These are phyloP conservation scores for Halichondria panicea DNA, from an alignment of 37 sponge, comb jelly and placozoan genomes.

Conservation along the genomic window DNA sequence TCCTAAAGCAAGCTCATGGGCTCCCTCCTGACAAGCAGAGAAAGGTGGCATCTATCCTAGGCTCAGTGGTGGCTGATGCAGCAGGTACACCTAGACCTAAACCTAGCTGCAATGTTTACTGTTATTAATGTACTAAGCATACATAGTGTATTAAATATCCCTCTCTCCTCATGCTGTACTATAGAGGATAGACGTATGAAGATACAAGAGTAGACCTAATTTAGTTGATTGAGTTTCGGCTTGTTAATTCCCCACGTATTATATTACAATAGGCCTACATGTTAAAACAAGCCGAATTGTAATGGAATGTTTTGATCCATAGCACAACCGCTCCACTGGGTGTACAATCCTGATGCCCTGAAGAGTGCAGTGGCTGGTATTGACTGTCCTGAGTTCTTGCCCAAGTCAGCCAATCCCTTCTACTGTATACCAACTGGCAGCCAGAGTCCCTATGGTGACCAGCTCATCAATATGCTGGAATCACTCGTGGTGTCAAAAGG, in stretches of 20 bases:
- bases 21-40: slow-evolving; percentile 31
- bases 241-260: neutral
- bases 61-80: slow-evolving; percentile 79
- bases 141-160: no score
- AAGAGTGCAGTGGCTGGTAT: slow-evolving; percentile 3
- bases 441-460: slow-evolving; percentile 74
- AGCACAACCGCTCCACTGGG: slow-evolving; percentile 78
- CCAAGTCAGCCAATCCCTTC: slow-evolving; percentile 49
- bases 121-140: no score
- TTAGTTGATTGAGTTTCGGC: neutral
- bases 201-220: neutral
- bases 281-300: no score
- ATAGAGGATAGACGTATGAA: neutral
- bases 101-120: no score
- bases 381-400: slow-evolving; percentile 56
- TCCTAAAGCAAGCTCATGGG: slow-evolving; percentile 1
- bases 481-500: slow-evolving; percentile 62
- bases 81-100: slow-evolving; percentile 54
- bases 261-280: neutral
- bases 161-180: neutral
- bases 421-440: slow-evolving; percentile 52
- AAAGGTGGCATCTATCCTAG: slow-evolving; percentile 56
- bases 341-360: slow-evolving; percentile 41
- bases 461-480: slow-evolving; percentile 47
- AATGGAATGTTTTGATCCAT: neutral